Evolutionary conservation across 2,113 vertebrate species (phyloP).

Genomic region (Pterocles gutturalis): DNA sequence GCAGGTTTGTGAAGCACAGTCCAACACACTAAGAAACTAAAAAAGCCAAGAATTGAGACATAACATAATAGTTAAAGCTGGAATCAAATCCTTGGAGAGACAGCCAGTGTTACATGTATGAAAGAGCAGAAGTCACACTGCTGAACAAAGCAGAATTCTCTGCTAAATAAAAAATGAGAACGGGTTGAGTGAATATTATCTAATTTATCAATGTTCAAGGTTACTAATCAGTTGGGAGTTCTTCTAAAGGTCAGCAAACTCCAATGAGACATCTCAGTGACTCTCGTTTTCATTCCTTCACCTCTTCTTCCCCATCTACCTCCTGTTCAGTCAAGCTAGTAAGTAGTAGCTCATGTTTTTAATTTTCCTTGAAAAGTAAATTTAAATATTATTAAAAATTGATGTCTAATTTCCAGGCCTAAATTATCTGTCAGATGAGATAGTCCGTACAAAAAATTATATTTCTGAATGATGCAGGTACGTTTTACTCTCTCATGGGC

Average conservation of each 20-base stretch:
- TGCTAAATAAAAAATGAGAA: constrained; percentile 64
- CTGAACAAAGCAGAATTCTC: constrained; percentile 31
- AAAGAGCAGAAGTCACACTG: constrained; percentile 8
- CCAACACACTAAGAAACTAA: background rate
- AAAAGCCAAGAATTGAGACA: background rate
- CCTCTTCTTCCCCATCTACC: background rate
- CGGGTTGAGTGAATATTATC: background rate
- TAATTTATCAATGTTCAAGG: constrained; percentile 38
- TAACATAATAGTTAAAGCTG: background rate
- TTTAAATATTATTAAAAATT: constrained; percentile 18
- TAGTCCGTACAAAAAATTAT: background rate
- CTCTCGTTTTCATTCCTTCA: background rate
- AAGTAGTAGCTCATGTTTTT: background rate
- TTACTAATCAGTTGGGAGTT: constrained; percentile 48
- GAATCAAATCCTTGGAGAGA: background rate
- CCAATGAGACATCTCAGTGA: background rate
- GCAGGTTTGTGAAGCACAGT: background rate
- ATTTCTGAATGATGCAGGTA: background rate
- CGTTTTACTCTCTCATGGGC: background rate
- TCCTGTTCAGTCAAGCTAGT: background rate
- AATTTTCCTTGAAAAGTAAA: constrained; percentile 1
- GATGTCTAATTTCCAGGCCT: background rate
- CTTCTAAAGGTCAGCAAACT: constrained; percentile 39
- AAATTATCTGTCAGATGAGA: background rate
- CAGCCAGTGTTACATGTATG: background rate